Evolutionary conservation across 37 sponge, comb jelly and placozoan species (phyloP), one percentile per base, ranked within the genome.

Genomic region (Agelas oroides): DNA sequence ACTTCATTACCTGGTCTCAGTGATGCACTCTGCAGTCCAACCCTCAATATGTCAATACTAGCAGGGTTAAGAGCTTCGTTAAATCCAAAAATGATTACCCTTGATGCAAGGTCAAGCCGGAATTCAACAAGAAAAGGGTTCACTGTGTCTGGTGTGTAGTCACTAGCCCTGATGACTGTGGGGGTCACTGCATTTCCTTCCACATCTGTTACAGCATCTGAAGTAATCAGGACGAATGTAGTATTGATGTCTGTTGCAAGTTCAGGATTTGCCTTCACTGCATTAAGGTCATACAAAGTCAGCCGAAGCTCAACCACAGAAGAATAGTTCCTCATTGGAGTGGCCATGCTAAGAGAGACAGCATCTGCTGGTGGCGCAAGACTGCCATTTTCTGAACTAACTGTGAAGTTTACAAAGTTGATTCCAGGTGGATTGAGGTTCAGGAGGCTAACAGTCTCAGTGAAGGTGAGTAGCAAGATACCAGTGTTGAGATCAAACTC

Each of bases 401-500:
- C 39, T 14, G 75, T 55, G 12, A 82, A 83, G 52, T 77, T 89
- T 25, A 85, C 84, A 59, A 97, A 69, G 35, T 53, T 84, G 53
- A 97, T 89, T 40, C 68, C 82, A 32, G 79, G 62, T 66, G 92
- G 86, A 69, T 82, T 80, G 15, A 97, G 39, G 28, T 60, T 76
- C 36, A 76, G 20, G 19, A 92, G 54, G 54, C 89, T 87, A 5
- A 97, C 86, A 66, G 92, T 92, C 73, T 97, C 97, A 32, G 87
- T 69, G 71, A 95, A 95, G 2, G 73, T 79, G 18, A 95, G 55
- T 12, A 57, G 62, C n/a, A 95, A 52, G 0, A 83, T 35, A 2
- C 93, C 93, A 60, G 65, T 82, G 81, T 89, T 78, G 23, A 95
- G 21, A 73, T 92, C 85, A 70, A 95, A 52, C 33, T 54, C 55